Conservation (phyloP, 2,113 vertebrate genomes). For the Corythornis cristatus region DNA sequence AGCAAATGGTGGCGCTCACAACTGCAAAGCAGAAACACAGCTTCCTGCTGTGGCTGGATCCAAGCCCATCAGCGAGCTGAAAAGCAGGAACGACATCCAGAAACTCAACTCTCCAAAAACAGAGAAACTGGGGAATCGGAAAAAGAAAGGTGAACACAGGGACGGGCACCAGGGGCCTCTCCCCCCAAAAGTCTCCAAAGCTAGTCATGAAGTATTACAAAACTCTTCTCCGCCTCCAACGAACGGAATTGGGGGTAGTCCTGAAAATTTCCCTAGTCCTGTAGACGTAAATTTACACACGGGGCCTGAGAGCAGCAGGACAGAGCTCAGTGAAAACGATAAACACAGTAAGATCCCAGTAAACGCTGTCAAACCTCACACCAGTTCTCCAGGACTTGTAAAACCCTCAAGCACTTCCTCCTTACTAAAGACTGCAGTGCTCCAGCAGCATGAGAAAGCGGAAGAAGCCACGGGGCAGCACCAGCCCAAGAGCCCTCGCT, state of each 20-base stretch:
- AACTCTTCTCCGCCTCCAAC: slow-evolving; percentile 83
- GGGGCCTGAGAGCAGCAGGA: slow-evolving; percentile 76
- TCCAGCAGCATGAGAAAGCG: slow-evolving; percentile 84
- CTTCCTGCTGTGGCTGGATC: slow-evolving; percentile 69
- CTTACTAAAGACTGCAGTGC: slow-evolving; percentile 80
- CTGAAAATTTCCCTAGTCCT: slow-evolving; percentile 81
- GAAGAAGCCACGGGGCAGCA: slow-evolving; percentile 76
- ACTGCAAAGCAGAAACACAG: slow-evolving; percentile 83
- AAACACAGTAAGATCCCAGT: slow-evolving; percentile 88
- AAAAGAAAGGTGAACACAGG: slow-evolving; percentile 82
- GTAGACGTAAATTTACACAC: slow-evolving; percentile 75
- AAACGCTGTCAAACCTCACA: slow-evolving; percentile 87
- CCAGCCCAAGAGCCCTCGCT: slow-evolving; percentile 79
- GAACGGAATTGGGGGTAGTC: slow-evolving; percentile 79
- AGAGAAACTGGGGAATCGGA: slow-evolving; percentile 86
- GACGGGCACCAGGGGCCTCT: slow-evolving; percentile 78
- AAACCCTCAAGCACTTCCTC: slow-evolving; percentile 82
- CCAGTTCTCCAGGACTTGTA: slow-evolving; percentile 82
- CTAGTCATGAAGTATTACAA: slow-evolving; percentile 80
- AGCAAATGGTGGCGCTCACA: slow-evolving; percentile 82
- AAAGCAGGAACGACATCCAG: slow-evolving; percentile 90
- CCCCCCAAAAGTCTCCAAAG: slow-evolving; percentile 82
- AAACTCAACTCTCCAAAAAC: slow-evolving; percentile 88
- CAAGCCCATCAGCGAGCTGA: slow-evolving; percentile 86
- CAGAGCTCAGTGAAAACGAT: slow-evolving; percentile 89